Percentiles rank a stretch among this genome's conserved stretches.
phyloP scores from a whole-genome alignment of 2,797 vertebrate genomes.

The Odontamblyopus lacepedii region DNA sequence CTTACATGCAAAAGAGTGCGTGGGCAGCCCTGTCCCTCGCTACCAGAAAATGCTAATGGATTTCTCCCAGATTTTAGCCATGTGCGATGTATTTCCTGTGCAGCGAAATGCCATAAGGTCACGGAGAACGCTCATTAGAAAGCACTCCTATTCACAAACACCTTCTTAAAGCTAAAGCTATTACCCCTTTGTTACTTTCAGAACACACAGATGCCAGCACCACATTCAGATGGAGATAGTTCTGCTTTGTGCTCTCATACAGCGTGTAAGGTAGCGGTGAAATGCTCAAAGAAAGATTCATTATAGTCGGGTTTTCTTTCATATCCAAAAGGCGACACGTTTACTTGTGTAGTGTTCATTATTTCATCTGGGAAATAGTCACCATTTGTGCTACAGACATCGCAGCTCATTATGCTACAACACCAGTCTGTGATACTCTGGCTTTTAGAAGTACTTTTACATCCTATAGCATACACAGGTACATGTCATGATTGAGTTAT shows the following conservation, averaged over 20 bases:
- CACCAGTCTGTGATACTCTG: conserved; percentile 12
- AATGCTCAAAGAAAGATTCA: conserved; percentile 34
- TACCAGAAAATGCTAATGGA: conserved; percentile 62
- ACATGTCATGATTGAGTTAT: no score
- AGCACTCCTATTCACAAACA: conserved; percentile 44
- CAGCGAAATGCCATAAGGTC: conserved; percentile 52
- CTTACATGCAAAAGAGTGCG: conserved; percentile 37
- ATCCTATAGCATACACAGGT: neutral
- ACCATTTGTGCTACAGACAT: conserved; percentile 12
- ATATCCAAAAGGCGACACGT: conserved; percentile 35
- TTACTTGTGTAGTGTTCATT: conserved; percentile 29
- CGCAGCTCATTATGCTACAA: conserved; percentile 29
- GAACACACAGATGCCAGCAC: conserved; percentile 27
- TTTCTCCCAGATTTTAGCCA: conserved; percentile 63
- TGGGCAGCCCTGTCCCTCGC: conserved; percentile 54
- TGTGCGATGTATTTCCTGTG: conserved; percentile 49
- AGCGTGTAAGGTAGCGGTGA: conserved; percentile 18
- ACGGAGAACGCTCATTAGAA: conserved; percentile 63
- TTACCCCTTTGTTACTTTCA: conserved; percentile 61
- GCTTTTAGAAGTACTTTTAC: conserved; percentile 12
- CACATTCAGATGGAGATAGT: conserved; percentile 24
- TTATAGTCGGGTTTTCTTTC: conserved; percentile 38
- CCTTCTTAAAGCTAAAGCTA: conserved; percentile 57
- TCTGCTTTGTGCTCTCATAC: conserved; percentile 20
- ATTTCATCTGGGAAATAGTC: conserved; percentile 34